Evolutionary conservation across 2,888 invertebrate genomes (phyloP), one percentile per base, ranked within the genome.

Genomic region (Drosophila lacicola): DNA sequence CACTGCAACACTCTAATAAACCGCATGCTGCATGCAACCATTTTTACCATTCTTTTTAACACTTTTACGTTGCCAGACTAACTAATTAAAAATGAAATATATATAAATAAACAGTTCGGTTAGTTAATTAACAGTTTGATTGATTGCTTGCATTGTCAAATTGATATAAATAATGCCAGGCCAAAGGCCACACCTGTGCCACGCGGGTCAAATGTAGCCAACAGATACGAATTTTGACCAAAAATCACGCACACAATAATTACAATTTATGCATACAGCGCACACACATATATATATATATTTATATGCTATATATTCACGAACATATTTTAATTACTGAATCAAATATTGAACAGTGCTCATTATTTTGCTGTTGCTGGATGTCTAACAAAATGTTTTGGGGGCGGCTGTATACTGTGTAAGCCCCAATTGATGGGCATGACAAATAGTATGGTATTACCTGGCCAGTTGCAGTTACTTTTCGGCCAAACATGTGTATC

Each of bases 81-180:
- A 67, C 73, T 77, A 80, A 82, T 82, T 79, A 77, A 74, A 83
- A 82, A 67, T 74, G 41, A 41, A 41, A 41, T 65, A 75, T 62
- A 83, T 57, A 70, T 66, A 72, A 66, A 77, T 70, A 74, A 68
- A 65, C 64, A 76, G 62, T 42, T 29, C 61, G 64, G 80, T 82
- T 76, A 82, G 82, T 83, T 81, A 83, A 83, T 85, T 85, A 79
- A 85, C 77, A 77, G 72, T 74, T 73, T 83, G 85, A 83, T 85
- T 85, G 85, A 83, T 85, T 79, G 78, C 57, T 63, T 70, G 64
- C 57, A 79, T 79, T 84, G 55, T 65, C 19, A 19, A 66, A 69
- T 63, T 73, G 76, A 65, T 76, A 69, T 58, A 69, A 68, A 71
- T 70, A 51, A 50, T 54, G 50, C 10, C 73, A 13, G 71, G 11